A percentile compares a stretch with the other conserved stretches of the same genome.
phyloP scores from a whole-genome alignment of 2,797 vertebrate genomes.

The Miichthys miiuy region DNA sequence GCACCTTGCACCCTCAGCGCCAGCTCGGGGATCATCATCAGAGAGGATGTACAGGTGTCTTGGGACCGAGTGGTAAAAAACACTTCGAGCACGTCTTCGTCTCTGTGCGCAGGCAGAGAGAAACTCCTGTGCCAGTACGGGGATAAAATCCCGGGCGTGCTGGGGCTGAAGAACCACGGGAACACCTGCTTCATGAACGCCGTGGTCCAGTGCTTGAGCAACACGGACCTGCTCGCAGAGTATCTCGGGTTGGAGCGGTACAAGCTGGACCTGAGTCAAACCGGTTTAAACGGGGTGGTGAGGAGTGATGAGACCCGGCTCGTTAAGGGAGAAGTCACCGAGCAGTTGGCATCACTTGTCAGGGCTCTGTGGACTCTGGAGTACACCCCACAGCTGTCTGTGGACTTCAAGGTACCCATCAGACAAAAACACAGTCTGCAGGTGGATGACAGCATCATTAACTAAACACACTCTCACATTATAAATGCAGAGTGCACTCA shows the following conservation, averaged over 20 bases:
- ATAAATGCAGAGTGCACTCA: slow-evolving; percentile 4
- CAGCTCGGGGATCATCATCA: slow-evolving; percentile 60
- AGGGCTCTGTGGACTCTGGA: slow-evolving; percentile 94
- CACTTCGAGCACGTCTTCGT: slow-evolving; percentile 60
- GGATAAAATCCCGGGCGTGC: slow-evolving; percentile 88
- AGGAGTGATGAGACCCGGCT: slow-evolving; percentile 53
- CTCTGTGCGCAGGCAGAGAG: slow-evolving; percentile 75
- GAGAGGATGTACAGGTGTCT: slow-evolving; percentile 64
- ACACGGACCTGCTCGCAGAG: slow-evolving; percentile 95
- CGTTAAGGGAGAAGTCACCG: slow-evolving; percentile 89
- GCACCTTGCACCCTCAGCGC: slow-evolving; percentile 81
- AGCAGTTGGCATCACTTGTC: slow-evolving; percentile 90
- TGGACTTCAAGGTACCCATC: slow-evolving; percentile 93
- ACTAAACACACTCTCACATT: slow-evolving; percentile 4
- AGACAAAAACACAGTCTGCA: slow-evolving; percentile 1
- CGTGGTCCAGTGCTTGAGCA: slow-evolving; percentile 96
- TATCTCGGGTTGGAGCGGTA: slow-evolving; percentile 90
- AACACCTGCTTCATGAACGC: slow-evolving; percentile 99
- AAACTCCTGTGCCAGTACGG: slow-evolving; percentile 79
- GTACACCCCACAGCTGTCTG: slow-evolving; percentile 94
- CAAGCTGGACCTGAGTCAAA: slow-evolving; percentile 73
- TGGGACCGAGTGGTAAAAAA: slow-evolving; percentile 62
- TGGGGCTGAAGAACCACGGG: slow-evolving; percentile 95
- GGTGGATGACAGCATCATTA: slow-evolving; percentile 15
- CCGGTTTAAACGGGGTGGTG: slow-evolving; percentile 56